phyloP scores from a whole-genome alignment of 1,140 invertebrate species.

The Lepeophtheirus salmonis region DNA sequence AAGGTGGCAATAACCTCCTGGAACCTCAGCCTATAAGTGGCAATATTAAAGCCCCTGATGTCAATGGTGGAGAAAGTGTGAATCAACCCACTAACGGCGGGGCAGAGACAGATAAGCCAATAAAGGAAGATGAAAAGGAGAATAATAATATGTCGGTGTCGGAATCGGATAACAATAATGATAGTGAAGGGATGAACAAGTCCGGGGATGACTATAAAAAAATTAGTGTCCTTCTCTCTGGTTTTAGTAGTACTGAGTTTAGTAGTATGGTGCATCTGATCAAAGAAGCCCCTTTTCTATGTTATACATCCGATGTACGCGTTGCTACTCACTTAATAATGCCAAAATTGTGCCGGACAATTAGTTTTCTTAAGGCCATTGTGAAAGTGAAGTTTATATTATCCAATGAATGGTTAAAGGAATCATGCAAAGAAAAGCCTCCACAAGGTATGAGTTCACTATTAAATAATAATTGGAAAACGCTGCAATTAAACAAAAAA shows the following conservation, averaged over 20 bases:
- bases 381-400: conserved; percentile 54
- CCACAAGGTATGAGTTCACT: no score
- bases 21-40: no score
- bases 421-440: conserved; percentile 45
- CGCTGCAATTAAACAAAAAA: no score
- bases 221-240: background rate
- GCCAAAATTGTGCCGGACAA: conserved; percentile 47
- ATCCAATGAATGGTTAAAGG: conserved; percentile 57
- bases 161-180: background rate
- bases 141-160: no score
- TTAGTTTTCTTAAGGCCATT: conserved; percentile 64
- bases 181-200: background rate
- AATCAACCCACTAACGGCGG: no score
- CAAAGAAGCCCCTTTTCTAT: background rate
- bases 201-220: background rate
- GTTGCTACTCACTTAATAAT: conserved; percentile 77
- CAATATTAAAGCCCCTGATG: no score
- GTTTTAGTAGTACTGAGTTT: conserved; percentile 3
- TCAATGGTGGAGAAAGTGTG: no score
- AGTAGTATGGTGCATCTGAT: background rate
- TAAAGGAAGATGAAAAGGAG: background rate
- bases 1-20: no score
- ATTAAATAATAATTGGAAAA: no score
- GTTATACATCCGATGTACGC: conserved; percentile 32
- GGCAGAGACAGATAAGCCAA: no score